Evolutionary conservation across 1,140 invertebrate genomes (phyloP).

Genomic region (Penaeus indicus): DNA sequence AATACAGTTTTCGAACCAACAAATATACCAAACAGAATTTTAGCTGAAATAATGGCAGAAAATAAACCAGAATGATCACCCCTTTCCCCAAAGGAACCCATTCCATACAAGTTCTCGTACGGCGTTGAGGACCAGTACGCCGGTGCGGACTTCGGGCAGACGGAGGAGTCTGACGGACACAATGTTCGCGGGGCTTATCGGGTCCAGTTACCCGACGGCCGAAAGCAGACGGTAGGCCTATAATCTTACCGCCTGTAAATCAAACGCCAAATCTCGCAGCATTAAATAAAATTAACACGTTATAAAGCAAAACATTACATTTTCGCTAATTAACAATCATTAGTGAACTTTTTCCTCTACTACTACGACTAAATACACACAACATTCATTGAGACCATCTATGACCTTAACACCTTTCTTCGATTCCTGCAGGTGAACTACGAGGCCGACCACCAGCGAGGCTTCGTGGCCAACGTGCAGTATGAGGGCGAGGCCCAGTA

Average conservation of each 20-base stretch:
- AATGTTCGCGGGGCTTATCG: constrained; percentile 64
- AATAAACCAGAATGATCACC: too few species aligned
- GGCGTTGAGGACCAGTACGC: constrained; percentile 63
- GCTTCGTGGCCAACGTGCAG: constrained; percentile 67
- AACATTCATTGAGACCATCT: background rate
- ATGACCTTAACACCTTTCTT: background rate
- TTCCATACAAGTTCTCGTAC: constrained; percentile 64
- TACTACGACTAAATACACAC: background rate
- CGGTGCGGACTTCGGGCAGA: constrained; percentile 62
- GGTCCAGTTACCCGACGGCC: constrained; percentile 63
- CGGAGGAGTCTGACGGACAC: constrained; percentile 60
- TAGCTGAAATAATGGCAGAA: too few species aligned
- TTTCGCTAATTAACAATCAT: background rate
- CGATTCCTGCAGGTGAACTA: constrained; percentile 64
- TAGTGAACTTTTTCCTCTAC: background rate
- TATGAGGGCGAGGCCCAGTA: constrained; percentile 66
- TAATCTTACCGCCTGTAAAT: background rate
- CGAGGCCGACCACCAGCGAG: constrained; percentile 67
- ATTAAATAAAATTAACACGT: background rate
- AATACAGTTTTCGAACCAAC: too few species aligned
- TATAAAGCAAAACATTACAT: background rate
- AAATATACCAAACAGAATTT: too few species aligned
- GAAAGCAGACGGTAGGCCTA: constrained; percentile 44
- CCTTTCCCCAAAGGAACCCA: constrained; percentile 17
- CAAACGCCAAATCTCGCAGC: background rate